These are phyloP conservation scores for Neotragus pygmaeus DNA, from an alignment of 2,113 vertebrate genomes.

Conservation along the genomic window DNA sequence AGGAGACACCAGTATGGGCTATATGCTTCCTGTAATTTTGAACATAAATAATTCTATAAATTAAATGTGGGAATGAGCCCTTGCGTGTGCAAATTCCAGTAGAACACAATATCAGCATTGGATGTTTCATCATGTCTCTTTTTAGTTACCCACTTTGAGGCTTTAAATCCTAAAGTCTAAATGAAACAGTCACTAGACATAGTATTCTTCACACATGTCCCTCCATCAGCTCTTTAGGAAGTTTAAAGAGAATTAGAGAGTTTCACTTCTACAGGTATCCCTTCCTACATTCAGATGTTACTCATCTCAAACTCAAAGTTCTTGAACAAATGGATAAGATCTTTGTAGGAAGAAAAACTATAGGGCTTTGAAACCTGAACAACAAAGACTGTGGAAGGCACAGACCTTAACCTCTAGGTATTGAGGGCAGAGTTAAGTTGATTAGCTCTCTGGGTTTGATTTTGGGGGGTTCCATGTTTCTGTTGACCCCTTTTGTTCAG, in stretches of 20 bases:
- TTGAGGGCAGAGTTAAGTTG: conserved; percentile 47
- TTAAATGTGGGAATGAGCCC: background rate
- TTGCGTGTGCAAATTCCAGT: background rate
- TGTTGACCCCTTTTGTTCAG: conserved; percentile 19
- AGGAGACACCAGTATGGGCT: background rate
- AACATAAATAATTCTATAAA: background rate
- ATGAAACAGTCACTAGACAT: background rate
- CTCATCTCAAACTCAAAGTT: conserved; percentile 5
- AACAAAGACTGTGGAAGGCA: background rate
- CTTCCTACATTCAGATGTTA: background rate
- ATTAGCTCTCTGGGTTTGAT: conserved; percentile 30
- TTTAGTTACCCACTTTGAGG: background rate
- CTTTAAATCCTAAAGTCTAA: background rate
- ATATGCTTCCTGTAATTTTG: background rate
- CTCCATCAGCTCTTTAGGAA: background rate
- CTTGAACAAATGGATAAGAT: background rate
- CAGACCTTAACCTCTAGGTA: background rate
- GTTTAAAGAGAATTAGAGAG: background rate
- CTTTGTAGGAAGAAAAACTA: background rate
- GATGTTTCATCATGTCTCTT: background rate
- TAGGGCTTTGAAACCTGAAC: background rate
- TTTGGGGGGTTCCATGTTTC: background rate
- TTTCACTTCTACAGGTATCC: background rate
- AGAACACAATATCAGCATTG: background rate
- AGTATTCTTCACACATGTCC: background rate